phyloP scores from a whole-genome alignment of 2,797 vertebrate genomes.

The Xenopus petersii region DNA sequence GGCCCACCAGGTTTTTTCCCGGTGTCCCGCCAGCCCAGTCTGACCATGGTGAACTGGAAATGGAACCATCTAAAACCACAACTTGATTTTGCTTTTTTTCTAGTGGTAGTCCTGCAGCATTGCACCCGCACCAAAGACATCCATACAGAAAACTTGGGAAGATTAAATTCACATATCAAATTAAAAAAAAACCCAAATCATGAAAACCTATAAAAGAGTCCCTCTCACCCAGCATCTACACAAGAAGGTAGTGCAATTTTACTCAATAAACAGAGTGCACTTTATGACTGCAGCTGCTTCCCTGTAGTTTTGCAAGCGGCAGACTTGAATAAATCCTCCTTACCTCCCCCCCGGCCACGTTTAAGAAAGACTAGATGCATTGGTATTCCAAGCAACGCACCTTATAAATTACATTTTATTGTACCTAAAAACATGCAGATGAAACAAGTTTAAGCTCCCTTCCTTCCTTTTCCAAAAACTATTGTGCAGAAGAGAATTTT shows the following conservation, averaged over 20 bases:
- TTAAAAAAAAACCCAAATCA: no score
- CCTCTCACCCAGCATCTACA: neutral
- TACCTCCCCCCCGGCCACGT: constrained; percentile 28
- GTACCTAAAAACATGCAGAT: constrained; percentile 34
- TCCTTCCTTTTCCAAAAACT: constrained; percentile 28
- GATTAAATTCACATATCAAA: no score
- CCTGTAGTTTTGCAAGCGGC: neutral
- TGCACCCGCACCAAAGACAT: no score
- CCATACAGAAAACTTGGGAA: no score
- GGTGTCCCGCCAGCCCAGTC: no score
- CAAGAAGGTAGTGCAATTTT: constrained; percentile 6
- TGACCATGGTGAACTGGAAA: no score
- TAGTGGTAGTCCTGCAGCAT: no score
- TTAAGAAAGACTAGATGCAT: constrained; percentile 11
- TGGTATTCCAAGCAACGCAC: constrained; percentile 31
- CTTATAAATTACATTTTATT: constrained; percentile 40
- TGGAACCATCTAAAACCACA: no score
- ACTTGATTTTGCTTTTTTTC: no score
- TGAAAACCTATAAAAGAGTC: no score
- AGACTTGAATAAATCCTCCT: constrained; percentile 39
- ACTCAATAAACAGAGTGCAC: constrained; percentile 16
- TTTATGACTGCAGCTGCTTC: constrained; percentile 38
- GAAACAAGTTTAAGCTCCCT: constrained; percentile 32
- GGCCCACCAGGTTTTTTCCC: no score
- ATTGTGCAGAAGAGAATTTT: constrained; percentile 17